Conservation (phyloP, 2,888 invertebrate species). For the Petrolisthes cinctipes region DNA sequence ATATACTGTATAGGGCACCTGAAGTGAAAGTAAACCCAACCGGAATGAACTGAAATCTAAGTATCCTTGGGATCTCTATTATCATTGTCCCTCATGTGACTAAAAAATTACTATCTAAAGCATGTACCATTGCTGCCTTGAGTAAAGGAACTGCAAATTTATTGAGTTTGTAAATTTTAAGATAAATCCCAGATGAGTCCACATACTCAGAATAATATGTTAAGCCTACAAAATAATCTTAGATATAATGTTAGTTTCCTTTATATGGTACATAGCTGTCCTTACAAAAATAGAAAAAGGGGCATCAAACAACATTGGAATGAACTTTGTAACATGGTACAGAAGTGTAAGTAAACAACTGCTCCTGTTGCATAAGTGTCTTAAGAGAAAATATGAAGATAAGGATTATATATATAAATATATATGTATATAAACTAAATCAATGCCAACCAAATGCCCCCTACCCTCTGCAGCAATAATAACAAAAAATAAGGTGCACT, state of each 20-base stretch:
- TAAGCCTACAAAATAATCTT: constrained; percentile 42
- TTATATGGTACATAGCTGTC: constrained; percentile 29
- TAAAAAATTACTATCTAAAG: constrained; percentile 35
- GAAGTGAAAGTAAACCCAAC: constrained; percentile 47
- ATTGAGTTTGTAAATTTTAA: background rate
- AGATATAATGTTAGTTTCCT: constrained; percentile 41
- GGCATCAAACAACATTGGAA: constrained; percentile 47
- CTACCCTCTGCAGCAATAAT: constrained; percentile 45
- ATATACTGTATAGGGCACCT: constrained; percentile 24
- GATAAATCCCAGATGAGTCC: constrained; percentile 25
- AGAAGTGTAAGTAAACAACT: constrained; percentile 26
- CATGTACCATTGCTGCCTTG: constrained; percentile 49
- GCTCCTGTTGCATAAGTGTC: constrained; percentile 44
- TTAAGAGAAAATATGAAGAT: constrained; percentile 14
- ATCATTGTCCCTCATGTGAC: constrained; percentile 36
- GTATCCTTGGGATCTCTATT: constrained; percentile 45
- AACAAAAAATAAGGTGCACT: constrained; percentile 42
- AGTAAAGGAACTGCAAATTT: constrained; percentile 11
- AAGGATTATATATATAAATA: constrained; percentile 20
- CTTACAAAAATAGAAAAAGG: constrained; percentile 43
- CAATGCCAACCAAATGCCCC: constrained; percentile 58
- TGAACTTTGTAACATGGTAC: constrained; percentile 51
- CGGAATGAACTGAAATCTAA: constrained; percentile 50
- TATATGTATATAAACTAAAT: constrained; percentile 38
- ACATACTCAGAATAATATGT: constrained; percentile 31